These are phyloP conservation scores for Discoglossus pictus DNA, from an alignment of 2,797 vertebrate genomes.

Conservation along the genomic window DNA sequence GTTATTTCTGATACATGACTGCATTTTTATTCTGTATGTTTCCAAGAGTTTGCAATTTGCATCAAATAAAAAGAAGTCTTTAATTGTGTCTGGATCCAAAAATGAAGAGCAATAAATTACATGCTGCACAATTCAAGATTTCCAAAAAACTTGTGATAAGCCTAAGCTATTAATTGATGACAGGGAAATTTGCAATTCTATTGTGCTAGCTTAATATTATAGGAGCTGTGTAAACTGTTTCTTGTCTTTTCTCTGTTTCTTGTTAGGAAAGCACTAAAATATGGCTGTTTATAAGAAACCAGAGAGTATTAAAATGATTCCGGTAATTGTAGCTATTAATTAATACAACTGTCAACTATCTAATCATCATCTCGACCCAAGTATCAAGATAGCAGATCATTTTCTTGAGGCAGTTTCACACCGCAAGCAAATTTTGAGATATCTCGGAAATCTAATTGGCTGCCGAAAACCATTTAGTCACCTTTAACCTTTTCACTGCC, in stretches of 20 bases:
- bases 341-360: conserved; percentile 12
- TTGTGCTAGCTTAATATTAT: conserved; percentile 15
- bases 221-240: conserved; percentile 55
- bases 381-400: background rate
- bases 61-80: conserved; percentile 58
- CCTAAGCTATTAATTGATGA: conserved; percentile 61
- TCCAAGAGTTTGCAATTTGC: conserved; percentile 60
- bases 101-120: conserved; percentile 53
- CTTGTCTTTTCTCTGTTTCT: conserved; percentile 49
- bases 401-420: background rate
- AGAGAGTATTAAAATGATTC: no score
- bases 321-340: no score
- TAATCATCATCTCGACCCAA: conserved; percentile 21
- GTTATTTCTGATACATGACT: conserved; percentile 66
- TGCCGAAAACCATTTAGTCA: no score
- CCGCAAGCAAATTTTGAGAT: no score
- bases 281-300: background rate
- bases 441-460: no score
- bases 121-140: conserved; percentile 52
- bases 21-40: conserved; percentile 57
- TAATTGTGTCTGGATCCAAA: conserved; percentile 49
- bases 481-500: no score
- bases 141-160: conserved; percentile 52
- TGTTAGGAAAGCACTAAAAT: conserved; percentile 38
- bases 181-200: conserved; percentile 57